These are phyloP conservation scores for Pseudopipra pipra DNA, from an alignment of 2,113 vertebrate genomes.

Conservation along the genomic window DNA sequence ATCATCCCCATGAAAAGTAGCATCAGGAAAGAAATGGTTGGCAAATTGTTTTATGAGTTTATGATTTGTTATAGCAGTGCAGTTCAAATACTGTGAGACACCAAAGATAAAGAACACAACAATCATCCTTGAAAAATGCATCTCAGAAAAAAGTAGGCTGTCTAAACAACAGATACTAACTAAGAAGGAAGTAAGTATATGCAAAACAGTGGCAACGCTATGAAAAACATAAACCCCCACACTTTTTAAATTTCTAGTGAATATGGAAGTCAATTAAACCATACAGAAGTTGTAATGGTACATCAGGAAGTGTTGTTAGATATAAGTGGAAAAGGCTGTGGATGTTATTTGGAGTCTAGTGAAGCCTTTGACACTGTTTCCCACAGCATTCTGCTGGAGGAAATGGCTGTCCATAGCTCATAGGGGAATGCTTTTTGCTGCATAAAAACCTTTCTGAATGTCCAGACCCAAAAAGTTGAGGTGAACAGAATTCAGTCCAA, in stretches of 20 bases:
- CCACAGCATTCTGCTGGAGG: not conserved
- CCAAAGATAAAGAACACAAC: not conserved
- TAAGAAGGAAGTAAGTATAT: not conserved
- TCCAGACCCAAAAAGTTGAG: not conserved
- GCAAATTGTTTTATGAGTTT: not conserved
- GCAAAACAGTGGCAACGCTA: not conserved
- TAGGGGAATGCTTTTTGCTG: not conserved
- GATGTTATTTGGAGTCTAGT: not conserved
- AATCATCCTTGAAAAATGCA: not conserved
- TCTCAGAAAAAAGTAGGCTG: not conserved
- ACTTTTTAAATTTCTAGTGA: not conserved
- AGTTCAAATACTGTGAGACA: not conserved
- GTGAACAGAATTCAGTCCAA: not conserved
- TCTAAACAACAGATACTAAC: not conserved
- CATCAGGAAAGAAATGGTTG: not conserved
- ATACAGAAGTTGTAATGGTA: not conserved
- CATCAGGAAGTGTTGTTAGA: not conserved
- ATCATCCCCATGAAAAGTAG: not conserved
- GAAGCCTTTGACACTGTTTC: not conserved
- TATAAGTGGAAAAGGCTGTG: not conserved
- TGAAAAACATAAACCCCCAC: not conserved
- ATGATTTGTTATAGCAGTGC: not conserved
- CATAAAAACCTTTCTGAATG: not conserved
- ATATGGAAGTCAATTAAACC: not conserved
- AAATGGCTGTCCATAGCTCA: not conserved